Evolutionary conservation across 2,888 invertebrate genomes (phyloP), one percentile per base, ranked within the genome.

Genomic region (Tinea semifulvella): DNA sequence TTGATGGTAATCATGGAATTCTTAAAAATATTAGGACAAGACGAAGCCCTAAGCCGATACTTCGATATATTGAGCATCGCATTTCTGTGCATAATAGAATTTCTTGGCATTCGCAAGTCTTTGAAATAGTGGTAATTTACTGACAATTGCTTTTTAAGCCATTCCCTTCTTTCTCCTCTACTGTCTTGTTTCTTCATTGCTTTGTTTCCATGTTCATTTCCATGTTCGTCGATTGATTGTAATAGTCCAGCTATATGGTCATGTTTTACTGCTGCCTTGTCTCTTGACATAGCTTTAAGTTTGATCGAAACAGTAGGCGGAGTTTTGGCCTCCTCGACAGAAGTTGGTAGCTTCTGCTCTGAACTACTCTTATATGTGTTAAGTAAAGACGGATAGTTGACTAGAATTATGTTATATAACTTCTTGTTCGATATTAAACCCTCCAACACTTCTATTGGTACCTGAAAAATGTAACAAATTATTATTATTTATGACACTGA

Each of bases 11-110:
- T 90, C 90, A 93, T 92, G n/a, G 92, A 93, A 62, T 92, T 92
- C 55, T 91, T 85, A 61, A 88, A 93, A 56, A 96, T 93, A 69
- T 96, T 91, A 0, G 96, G 96, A 65, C 96, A 96, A 36, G 95
- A 95, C 2, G 92, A 93, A 1, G 95, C 94, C 49, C 91, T 84
- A 47, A 94, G 70, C 45, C 89, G 84, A 66, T 94, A 94, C 50
- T 90, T 87, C 56, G 89, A 89, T 46, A 91, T 89, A 63, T 91
- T 93, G 46, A 94, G 70, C 80, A 93, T 89, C 3, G 94, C 93
- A 35, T 92, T 92, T 39, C 94, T 87, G 65, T 94, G 93, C 66
- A 93, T 91, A 51, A 94, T 88, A 0, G 92, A 92, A 60, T 91
- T 92, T 50, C 92, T 82, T 53, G 91, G 91, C 60, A 90, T 82